Evolutionary conservation across 2,113 vertebrate genomes (phyloP).

Genomic region (Regulus satrapa): DNA sequence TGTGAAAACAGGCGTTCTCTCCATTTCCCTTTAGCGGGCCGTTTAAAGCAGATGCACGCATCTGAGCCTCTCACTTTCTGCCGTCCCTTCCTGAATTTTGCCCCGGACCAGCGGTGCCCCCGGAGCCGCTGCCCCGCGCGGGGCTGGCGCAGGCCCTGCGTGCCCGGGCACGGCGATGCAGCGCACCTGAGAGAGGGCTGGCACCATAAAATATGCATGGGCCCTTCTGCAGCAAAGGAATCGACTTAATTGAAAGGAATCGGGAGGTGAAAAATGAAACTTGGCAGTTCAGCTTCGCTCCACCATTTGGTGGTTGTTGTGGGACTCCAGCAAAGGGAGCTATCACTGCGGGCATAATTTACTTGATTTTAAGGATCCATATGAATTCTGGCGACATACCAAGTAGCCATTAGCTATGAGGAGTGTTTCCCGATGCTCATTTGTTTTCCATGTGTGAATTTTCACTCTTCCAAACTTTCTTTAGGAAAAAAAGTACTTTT

Average conservation of each 20-base stretch:
- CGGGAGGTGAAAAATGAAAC: constrained; percentile 29
- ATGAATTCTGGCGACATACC: constrained; percentile 23
- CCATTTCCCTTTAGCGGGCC: not conserved
- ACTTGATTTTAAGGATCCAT: constrained; percentile 20
- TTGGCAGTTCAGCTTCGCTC: constrained; percentile 18
- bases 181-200: not conserved
- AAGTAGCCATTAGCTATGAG: not conserved
- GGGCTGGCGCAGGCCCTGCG: accelerated
- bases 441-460: constrained; percentile 40
- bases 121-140: accelerated
- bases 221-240: not conserved
- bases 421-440: constrained; percentile 10
- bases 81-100: not conserved
- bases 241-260: constrained; percentile 14
- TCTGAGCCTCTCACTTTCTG: not conserved
- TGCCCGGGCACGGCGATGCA: accelerated
- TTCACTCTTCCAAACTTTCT: not conserved
- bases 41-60: not conserved
- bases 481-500: not conserved
- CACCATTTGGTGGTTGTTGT: not conserved
- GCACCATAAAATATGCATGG: not conserved
- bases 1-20: not conserved
- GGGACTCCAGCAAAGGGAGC: not conserved
- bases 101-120: too few relatives aligned
- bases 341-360: constrained; percentile 9